These are phyloP conservation scores for Brachyalestes nurse DNA, from an alignment of 2,797 vertebrate genomes.

Conservation along the genomic window DNA sequence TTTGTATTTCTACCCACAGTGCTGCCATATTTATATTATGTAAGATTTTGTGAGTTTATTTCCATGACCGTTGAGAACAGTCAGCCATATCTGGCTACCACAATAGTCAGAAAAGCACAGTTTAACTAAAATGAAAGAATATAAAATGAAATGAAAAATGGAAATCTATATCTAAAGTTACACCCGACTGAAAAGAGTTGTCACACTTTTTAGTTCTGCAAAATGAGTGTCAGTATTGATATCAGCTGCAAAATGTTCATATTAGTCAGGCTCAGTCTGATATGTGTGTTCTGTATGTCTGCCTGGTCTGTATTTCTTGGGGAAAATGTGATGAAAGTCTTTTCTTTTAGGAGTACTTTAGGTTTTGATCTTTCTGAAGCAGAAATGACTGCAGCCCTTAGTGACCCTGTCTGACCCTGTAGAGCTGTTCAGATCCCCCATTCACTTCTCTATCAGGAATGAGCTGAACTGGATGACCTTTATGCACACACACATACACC, in stretches of 20 bases:
- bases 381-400: constrained; percentile 20
- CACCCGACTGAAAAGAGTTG: too few species aligned
- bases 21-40: too few species aligned
- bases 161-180: too few species aligned
- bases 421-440: constrained; percentile 32
- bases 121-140: too few species aligned
- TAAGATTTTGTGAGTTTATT: too few species aligned
- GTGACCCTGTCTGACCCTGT: constrained; percentile 30
- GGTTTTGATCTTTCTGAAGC: constrained; percentile 21
- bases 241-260: neutral
- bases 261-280: neutral
- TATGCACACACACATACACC: neutral
- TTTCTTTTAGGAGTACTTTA: constrained; percentile 20
- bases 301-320: neutral
- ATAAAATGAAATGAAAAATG: too few species aligned
- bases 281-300: neutral
- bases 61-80: too few species aligned
- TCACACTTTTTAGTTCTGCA: too few species aligned
- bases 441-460: constrained; percentile 31
- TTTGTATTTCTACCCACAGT: too few species aligned
- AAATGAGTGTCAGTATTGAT: too few species aligned
- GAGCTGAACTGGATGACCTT: constrained; percentile 39
- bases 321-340: constrained; percentile 2
- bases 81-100: neutral
- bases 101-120: too few species aligned